Base-by-base conservation (phyloP, 2,797 vertebrate genomes). In the Heterohyrax brucei region DNA sequence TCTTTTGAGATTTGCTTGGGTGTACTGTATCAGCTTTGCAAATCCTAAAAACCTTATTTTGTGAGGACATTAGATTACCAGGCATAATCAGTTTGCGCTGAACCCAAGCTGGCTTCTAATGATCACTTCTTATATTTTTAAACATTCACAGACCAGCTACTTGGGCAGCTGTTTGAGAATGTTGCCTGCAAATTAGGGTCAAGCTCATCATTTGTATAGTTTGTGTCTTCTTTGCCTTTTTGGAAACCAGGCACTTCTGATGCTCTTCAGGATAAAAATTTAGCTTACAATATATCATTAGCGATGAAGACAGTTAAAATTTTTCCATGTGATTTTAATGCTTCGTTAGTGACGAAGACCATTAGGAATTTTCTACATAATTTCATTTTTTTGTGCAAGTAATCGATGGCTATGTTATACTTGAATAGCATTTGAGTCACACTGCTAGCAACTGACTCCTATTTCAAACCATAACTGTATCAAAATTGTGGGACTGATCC, bases 381-480 rank as follows among this genome's bases (percentile, higher is more conserved):
- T 78, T 94, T 85, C 68, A 87, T 18, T 30, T 66, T 95, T 89
- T 94, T 79, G 44, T 53, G 80, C 77, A 94, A 95, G 46, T 64
- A 78, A 83, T 16, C 12, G 39, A 80, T 91, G 44, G 53, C 80
- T 76, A 26, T 56, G 73, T 61, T 87, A 79, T 79, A 81, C 72
- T 91, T 77, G 82, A 84, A 93, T 48, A 92, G 26, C 61, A 53
- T 81, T 95, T 95, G 87, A 92, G 91, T 94, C 92, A 92, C 80
- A 91, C 89, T 91, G 73, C 75, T 59, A 84, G 72, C 88, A 96
- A 64, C 86, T 73, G 80, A 85, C 76, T 91, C 91, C 95, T 94
- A 91, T 96, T 97, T 96, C 85, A 95, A 88, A 81, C 92, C 86
- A 61, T 91, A 94, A 73, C 50, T 92, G 26, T 93, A 79, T 95